Conservation (phyloP, 2,797 vertebrate genomes). For the Anguilla megastoma region DNA sequence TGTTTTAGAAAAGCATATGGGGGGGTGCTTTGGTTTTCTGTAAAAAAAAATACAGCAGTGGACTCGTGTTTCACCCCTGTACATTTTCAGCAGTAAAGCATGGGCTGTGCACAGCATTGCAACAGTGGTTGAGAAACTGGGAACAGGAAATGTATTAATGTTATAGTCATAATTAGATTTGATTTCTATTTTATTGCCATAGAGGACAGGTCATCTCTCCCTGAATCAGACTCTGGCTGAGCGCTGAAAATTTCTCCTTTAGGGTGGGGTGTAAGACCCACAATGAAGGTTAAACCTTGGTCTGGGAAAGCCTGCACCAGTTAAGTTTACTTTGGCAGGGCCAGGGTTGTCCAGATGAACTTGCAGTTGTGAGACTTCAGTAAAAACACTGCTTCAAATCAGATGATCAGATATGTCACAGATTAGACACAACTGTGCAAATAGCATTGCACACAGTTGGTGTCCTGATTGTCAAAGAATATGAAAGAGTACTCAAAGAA, state of each 20-base stretch:
- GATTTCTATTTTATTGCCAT: neutral
- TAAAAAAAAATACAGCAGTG: neutral
- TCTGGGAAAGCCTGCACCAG: neutral
- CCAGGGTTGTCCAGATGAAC: neutral
- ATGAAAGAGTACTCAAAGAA: neutral
- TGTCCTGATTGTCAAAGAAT: neutral
- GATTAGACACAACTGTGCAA: neutral
- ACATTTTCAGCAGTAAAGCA: neutral
- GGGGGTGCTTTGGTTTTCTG: neutral
- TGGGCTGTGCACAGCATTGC: neutral
- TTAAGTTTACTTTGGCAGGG: conserved; percentile 1
- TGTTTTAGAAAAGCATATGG: neutral
- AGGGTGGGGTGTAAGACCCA: conserved; percentile 4
- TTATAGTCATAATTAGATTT: neutral
- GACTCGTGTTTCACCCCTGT: neutral
- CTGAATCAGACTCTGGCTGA: neutral
- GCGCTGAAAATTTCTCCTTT: neutral
- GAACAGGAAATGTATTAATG: neutral
- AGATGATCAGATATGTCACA: neutral
- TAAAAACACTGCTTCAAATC: neutral
- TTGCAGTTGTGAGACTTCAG: neutral
- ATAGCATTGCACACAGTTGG: neutral
- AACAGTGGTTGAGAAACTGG: neutral
- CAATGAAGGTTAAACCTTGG: neutral
- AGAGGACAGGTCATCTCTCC: neutral